Conservation (phyloP, 2,113 vertebrate species). For the Dasyurus viverrinus region DNA sequence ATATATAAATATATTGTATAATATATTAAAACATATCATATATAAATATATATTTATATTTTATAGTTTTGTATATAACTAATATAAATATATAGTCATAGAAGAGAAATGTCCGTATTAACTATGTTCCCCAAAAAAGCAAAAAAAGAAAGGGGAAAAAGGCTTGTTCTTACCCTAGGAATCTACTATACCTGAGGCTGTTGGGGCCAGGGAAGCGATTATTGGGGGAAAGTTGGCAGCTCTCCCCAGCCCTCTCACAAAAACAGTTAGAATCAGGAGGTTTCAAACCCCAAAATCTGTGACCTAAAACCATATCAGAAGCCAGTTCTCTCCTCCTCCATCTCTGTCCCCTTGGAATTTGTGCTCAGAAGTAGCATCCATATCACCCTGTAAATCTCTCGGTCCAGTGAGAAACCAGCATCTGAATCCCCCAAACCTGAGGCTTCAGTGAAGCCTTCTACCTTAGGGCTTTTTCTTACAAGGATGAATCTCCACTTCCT, state of each 20-base stretch:
- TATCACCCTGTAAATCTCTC: background rate
- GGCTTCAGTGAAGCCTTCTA: background rate
- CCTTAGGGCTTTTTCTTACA: background rate
- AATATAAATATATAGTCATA: no score
- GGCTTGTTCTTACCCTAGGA: background rate
- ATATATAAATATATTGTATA: no score
- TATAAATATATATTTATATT: no score
- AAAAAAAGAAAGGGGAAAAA: background rate
- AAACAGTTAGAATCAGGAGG: background rate
- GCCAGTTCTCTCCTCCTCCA: background rate
- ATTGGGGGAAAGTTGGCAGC: background rate
- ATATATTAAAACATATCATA: no score
- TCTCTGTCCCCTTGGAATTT: background rate
- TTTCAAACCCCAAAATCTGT: background rate
- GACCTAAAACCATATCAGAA: background rate
- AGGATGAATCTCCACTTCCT: background rate
- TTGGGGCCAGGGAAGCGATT: background rate
- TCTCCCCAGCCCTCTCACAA: background rate
- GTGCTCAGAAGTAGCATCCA: background rate
- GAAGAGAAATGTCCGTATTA: background rate
- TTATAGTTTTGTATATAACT: no score
- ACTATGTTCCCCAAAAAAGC: background rate
- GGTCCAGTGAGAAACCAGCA: background rate
- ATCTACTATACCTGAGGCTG: background rate
- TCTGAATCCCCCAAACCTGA: background rate